Evolutionary conservation across 1,140 invertebrate species (phyloP), one percentile per base, ranked within the genome.

Genomic region (Sycobia sp.): DNA sequence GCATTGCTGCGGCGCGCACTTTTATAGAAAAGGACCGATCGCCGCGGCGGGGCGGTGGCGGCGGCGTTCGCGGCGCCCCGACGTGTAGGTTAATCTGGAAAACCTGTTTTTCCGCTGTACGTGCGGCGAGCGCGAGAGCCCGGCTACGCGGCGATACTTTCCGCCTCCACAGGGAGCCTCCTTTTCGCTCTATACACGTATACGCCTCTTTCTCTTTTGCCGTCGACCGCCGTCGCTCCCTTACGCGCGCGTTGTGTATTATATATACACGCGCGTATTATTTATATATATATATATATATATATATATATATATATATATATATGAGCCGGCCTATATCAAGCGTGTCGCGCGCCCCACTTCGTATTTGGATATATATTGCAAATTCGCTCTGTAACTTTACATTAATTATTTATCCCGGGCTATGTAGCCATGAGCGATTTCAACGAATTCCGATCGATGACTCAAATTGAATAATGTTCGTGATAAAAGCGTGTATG

Each of bases 51-150:
- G n/a, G n/a, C n/a, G n/a, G n/a, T n/a, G n/a, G n/a, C n/a, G n/a
- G n/a, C n/a, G n/a, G n/a, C n/a, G n/a, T n/a, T n/a, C n/a, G n/a
- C 47, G 39, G 38, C 46, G 51, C 44, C 11, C n/a, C 23, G 36
- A 65, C 60, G 68, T 74, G 72, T 71, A 70, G 71, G 72, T 75
- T 74, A 76, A 76, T 76, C 73, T 68, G 73, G 65, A 61, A 71
- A 76, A 76, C 73, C 71, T 72, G 74, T 76, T 74, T 53, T n/a
- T n/a, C n/a, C n/a, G n/a, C n/a, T n/a, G n/a, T n/a, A n/a, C n/a
- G n/a, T n/a, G n/a, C n/a, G n/a, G n/a, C n/a, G n/a, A n/a, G 70
- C 34, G 63, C 29, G 29, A n/a, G n/a, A n/a, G n/a, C 5, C 29
- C 29, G 29, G 29, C 69, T 62, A 60, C 67, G 22, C 56, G 68